These are phyloP conservation scores for Petromus typicus DNA, from an alignment of 2,113 vertebrate species.

Conservation along the genomic window DNA sequence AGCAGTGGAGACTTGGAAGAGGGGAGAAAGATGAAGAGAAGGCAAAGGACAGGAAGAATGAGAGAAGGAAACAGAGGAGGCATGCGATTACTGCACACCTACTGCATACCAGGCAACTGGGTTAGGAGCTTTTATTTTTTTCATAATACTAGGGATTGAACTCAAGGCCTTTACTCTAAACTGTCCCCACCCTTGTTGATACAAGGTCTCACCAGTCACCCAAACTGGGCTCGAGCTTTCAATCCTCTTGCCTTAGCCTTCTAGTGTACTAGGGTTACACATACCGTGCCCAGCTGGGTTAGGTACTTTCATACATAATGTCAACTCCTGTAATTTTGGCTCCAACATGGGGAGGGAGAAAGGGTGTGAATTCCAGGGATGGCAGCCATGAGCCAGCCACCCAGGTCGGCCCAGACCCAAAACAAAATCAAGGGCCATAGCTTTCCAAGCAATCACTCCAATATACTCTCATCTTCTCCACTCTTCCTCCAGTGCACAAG, in stretches of 20 bases:
- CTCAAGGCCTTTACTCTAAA: neutral
- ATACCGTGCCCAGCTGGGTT: neutral
- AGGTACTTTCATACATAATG: neutral
- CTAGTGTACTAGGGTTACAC: no score
- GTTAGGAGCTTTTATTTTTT: neutral
- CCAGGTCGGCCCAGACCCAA: neutral
- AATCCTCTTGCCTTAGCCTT: neutral
- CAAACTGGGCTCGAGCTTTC: neutral
- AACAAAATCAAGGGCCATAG: conserved; percentile 16
- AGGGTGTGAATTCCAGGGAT: neutral
- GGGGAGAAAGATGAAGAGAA: neutral
- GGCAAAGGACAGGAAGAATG: neutral
- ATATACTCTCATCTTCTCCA: neutral
- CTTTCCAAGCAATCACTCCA: neutral
- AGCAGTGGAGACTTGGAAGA: neutral
- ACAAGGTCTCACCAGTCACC: neutral
- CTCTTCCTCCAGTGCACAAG: neutral
- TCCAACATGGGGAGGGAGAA: neutral
- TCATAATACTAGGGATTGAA: neutral
- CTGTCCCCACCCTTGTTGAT: neutral
- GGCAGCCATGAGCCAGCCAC: neutral
- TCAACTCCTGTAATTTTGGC: neutral
- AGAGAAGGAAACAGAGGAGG: neutral
- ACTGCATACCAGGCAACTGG: neutral
- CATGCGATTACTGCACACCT: neutral